These are phyloP conservation scores for Phaetusa simplex DNA, from an alignment of 2,113 vertebrate genomes.

Conservation along the genomic window DNA sequence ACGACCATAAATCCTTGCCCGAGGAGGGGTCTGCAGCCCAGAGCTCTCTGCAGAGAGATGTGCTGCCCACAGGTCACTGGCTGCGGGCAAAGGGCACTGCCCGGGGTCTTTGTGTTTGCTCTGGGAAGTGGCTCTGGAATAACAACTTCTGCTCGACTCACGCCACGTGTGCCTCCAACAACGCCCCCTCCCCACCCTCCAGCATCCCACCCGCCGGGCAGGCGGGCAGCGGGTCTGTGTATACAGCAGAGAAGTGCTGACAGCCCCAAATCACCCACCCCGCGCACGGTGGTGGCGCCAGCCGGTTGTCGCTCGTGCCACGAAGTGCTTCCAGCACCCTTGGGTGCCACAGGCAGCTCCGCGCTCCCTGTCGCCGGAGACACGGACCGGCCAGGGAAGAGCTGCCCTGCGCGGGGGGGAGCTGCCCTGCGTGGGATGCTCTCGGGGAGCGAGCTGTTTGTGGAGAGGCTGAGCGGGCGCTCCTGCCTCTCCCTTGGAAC, in stretches of 20 bases:
- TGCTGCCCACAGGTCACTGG: conserved; percentile 14
- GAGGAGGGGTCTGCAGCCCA: background rate
- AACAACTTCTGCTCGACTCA: background rate
- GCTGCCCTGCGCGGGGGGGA: background rate
- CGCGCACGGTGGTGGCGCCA: rapidly evolving
- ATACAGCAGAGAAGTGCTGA: rapidly evolving
- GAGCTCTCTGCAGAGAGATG: background rate
- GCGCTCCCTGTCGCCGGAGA: background rate
- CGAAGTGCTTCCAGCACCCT: background rate
- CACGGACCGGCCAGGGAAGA: rapidly evolving
- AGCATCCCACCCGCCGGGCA: background rate
- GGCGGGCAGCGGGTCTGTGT: rapidly evolving
- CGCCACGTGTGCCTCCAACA: rapidly evolving
- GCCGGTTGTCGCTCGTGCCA: rapidly evolving
- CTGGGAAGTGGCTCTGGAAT: background rate
- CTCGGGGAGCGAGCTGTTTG: rapidly evolving
- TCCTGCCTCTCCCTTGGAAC: background rate
- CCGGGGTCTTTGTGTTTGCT: background rate
- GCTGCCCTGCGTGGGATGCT: background rate
- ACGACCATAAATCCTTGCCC: background rate
- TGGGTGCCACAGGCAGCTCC: rapidly evolving
- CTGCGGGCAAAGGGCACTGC: background rate
- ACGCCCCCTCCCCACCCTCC: background rate
- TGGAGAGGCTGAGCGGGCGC: background rate
- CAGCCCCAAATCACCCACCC: background rate